Evolutionary conservation across 2,113 vertebrate species (phyloP).

Genomic region (Salvelinus namaycush): DNA sequence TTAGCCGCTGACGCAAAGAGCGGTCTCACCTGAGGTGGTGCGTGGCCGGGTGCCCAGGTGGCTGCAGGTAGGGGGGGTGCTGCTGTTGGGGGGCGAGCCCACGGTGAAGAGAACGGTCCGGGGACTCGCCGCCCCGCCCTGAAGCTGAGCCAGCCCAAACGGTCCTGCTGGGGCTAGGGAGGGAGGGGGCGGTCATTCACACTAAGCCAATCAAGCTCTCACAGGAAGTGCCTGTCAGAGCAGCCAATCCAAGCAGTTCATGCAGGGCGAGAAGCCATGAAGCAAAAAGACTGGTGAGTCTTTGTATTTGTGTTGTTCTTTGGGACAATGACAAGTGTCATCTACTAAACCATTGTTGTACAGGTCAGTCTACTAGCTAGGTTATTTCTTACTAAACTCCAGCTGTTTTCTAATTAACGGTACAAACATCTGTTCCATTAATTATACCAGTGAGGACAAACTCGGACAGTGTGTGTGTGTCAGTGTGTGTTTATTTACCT

Average conservation of each 20-base stretch:
- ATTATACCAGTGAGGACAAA: not conserved
- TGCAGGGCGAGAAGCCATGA: conserved; percentile 22
- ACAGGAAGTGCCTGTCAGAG: not conserved
- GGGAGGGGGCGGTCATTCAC: conserved; percentile 12
- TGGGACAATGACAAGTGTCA: not conserved
- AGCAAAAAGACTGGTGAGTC: not conserved
- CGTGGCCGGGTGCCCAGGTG: conserved; percentile 87
- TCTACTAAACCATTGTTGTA: too few relatives aligned
- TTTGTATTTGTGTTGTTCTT: too few relatives aligned
- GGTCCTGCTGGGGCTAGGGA: conserved; percentile 81
- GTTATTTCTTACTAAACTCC: not conserved
- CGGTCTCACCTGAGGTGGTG: conserved; percentile 87
- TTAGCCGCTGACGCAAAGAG: not conserved
- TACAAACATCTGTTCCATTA: too few relatives aligned
- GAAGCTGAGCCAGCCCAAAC: conserved; percentile 70
- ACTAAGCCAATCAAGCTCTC: conserved; percentile 20
- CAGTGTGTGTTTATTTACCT: conserved; percentile 66
- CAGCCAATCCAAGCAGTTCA: conserved; percentile 19
- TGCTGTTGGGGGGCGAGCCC: conserved; percentile 90
- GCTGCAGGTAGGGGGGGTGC: conserved; percentile 85
- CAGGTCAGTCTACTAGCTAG: not conserved
- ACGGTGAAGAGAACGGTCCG: conserved; percentile 94
- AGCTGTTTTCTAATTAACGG: not conserved
- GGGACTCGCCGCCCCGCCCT: conserved; percentile 70
- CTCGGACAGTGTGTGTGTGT: not conserved